These are phyloP conservation scores for Alentia gelatinosa DNA, from an alignment of 2,888 invertebrate genomes.

Conservation along the genomic window DNA sequence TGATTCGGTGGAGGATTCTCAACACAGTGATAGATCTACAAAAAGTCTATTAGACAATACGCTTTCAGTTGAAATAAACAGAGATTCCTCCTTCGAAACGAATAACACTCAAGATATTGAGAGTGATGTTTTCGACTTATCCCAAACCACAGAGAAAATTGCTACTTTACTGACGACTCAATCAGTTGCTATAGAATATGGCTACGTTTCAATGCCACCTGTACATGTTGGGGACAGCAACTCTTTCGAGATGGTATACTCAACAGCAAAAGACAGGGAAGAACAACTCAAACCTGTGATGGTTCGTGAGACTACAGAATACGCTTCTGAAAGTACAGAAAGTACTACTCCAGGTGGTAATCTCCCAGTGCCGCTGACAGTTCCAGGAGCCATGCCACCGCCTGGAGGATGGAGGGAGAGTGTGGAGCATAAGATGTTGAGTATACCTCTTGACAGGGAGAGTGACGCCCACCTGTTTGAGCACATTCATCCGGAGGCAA, in stretches of 20 bases:
- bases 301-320: too few relatives aligned
- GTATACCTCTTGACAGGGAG: not conserved
- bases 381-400: conserved; percentile 17
- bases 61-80: too few relatives aligned
- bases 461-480: not conserved
- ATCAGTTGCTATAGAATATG: not conserved
- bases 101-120: too few relatives aligned
- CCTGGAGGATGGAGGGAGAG: not conserved
- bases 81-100: too few relatives aligned
- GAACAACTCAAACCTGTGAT: too few relatives aligned
- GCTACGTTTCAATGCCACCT: not conserved
- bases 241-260: conserved; percentile 11
- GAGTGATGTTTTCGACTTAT: not conserved
- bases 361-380: not conserved
- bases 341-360: not conserved
- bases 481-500: not conserved
- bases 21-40: too few relatives aligned
- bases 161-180: not conserved
- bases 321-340: not conserved
- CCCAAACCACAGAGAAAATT: not conserved
- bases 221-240: not conserved
- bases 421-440: conserved; percentile 29
- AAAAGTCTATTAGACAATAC: too few relatives aligned
- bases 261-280: not conserved
- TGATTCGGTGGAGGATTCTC: too few relatives aligned